Base-by-base conservation (phyloP, 2,113 vertebrate genomes). In the Entomyzon cyanotis region DNA sequence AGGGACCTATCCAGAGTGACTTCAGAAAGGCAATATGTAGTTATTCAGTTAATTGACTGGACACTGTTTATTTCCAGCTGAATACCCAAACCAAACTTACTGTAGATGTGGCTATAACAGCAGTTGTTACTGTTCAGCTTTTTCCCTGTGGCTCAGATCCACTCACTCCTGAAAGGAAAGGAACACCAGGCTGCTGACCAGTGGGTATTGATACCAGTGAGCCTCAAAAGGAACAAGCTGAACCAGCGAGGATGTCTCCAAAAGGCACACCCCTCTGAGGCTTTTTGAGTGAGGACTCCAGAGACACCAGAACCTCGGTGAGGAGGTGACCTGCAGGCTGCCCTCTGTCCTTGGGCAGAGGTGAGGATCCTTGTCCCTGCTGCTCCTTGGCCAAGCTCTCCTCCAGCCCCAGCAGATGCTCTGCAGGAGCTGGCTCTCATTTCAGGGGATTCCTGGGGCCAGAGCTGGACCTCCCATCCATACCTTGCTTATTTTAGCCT, bases 31-130 rank as follows among this genome's bases (percentile, higher is more conserved):
- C 90, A 95, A 46, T 44, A 50, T 77, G 30, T 21, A 74, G 44
- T 91, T 87, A 95, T 96, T 71, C 84, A 82, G 49, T 93, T 74
- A 85, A 93, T 79, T 64, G 68, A 83, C 75, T 33, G 92, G 90
- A 59, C 39, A 50, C 83, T 65, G 39, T 79, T 95, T 65, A 85
- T 87, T 62, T 41, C 70, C 95, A 94, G 95, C 95, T 92, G 96
- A 96, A 79, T 14, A 60, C 39, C 64, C 42, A 94, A 97, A 56
- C 58, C 87, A 81, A 92, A 96, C 97, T 89, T 92, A 94, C 95
- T 96, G 95, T 92, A 95, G 97, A 93, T 97, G 96, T 96, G 95
- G 64, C 94, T 87, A 6, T 42, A 88, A 17, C 49, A 60, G 79
- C 85, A 94, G 70, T 13, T 69, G 58, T 73, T 62, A 67, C 50